phyloP scores from a whole-genome alignment of 2,797 vertebrate genomes.

The Aphelocoma californica region DNA sequence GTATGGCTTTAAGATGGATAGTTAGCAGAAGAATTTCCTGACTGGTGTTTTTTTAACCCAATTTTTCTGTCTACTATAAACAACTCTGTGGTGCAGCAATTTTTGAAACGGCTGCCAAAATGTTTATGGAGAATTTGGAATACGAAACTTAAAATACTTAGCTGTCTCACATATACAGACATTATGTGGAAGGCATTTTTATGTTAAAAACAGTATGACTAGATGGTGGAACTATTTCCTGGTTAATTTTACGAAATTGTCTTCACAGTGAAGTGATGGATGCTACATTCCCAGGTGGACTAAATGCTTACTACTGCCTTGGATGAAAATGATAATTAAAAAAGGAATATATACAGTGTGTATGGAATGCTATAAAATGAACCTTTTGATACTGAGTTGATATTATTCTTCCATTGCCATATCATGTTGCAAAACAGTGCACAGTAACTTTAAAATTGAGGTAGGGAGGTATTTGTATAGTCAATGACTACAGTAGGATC shows the following conservation, averaged over 20 bases:
- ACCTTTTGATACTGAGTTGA: neutral
- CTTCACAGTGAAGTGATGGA: neutral
- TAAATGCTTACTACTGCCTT: neutral
- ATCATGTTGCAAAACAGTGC: neutral
- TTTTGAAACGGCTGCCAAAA: conserved; percentile 42
- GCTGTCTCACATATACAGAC: conserved; percentile 20
- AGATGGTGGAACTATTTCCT: conserved; percentile 47
- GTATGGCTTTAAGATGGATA: neutral
- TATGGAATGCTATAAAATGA: neutral
- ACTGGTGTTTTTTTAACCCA: conserved; percentile 41
- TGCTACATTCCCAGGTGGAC: neutral
- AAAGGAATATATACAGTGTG: neutral
- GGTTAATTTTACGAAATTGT: conserved; percentile 15
- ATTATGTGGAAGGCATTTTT: conserved; percentile 31
- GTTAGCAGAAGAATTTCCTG: conserved; percentile 63
- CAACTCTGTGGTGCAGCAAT: neutral
- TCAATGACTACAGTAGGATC: neutral
- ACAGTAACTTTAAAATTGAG: neutral
- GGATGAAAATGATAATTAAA: neutral
- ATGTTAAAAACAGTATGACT: conserved; percentile 28
- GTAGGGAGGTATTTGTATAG: neutral
- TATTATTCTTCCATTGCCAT: neutral
- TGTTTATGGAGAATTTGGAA: conserved; percentile 53
- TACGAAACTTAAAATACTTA: conserved; percentile 18
- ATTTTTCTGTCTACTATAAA: conserved; percentile 53